Evolutionary conservation across 2,113 vertebrate genomes (phyloP).

Genomic region (Indicator indicator): DNA sequence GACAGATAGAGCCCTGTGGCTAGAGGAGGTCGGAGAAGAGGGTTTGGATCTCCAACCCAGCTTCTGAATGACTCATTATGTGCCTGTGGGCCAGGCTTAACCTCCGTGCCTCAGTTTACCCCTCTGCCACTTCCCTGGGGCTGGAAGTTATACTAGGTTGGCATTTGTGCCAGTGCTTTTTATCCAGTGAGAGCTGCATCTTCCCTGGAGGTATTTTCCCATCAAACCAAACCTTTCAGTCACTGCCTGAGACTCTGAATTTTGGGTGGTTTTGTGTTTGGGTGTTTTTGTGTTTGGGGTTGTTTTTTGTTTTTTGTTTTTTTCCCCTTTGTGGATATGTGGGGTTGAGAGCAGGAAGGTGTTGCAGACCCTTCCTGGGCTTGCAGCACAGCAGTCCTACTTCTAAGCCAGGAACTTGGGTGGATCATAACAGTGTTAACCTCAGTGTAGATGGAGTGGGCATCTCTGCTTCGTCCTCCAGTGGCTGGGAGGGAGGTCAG

Average conservation of each 20-base stretch:
- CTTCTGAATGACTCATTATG: background rate
- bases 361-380: accelerated
- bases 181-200: background rate
- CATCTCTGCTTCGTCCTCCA: background rate
- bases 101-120: background rate
- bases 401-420: background rate
- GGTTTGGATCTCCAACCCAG: background rate
- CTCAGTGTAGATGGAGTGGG: background rate
- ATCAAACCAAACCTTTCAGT: background rate
- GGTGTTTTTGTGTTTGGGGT: background rate
- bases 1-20: accelerated
- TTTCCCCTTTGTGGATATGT: background rate
- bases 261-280: background rate
- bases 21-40: background rate
- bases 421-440: accelerated
- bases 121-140: background rate
- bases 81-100: background rate
- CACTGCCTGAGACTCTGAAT: background rate
- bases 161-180: background rate
- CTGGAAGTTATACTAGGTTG: background rate
- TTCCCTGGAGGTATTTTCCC: background rate
- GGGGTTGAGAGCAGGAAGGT: background rate
- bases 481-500: background rate
- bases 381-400: background rate
- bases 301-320: background rate